phyloP scores from a whole-genome alignment of 1,140 invertebrate species.

The Aphelenchoides avenae region DNA sequence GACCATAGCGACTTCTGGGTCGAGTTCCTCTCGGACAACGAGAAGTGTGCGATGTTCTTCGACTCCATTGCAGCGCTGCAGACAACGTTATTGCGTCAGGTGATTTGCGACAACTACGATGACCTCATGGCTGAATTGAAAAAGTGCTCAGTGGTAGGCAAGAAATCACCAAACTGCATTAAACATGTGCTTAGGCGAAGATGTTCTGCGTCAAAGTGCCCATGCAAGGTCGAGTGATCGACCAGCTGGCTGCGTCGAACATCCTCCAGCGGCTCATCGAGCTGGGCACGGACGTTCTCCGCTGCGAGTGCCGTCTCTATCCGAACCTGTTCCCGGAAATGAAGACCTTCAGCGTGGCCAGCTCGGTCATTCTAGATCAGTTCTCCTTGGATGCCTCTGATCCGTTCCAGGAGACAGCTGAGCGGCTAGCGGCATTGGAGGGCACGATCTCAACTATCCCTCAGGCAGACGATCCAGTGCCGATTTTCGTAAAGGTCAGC shows the following conservation, averaged over 20 bases:
- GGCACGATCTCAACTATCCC: slow-evolving; percentile 3
- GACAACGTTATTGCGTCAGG: slow-evolving; percentile 14
- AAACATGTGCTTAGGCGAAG: slow-evolving; percentile 10
- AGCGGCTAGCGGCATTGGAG: slow-evolving; percentile 5
- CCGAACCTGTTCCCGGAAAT: slow-evolving; percentile 24
- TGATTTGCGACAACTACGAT: slow-evolving; percentile 31
- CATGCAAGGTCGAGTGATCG: slow-evolving; percentile 3
- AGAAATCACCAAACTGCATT: background rate
- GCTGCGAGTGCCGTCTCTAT: slow-evolving; percentile 28
- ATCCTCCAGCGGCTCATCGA: slow-evolving; percentile 21
- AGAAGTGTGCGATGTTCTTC: slow-evolving; percentile 22
- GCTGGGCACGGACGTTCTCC: slow-evolving; percentile 18
- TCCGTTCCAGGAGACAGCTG: slow-evolving; percentile 16
- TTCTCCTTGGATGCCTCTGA: slow-evolving; percentile 15
- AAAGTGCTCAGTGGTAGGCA: slow-evolving; percentile 35
- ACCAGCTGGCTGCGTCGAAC: slow-evolving; percentile 21
- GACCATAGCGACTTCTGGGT: slow-evolving; percentile 33
- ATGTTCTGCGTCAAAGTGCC: slow-evolving; percentile 32
- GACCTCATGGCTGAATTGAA: slow-evolving; percentile 32
- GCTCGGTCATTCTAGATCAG: slow-evolving; percentile 28
- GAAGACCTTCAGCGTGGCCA: slow-evolving; percentile 13
- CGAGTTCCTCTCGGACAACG: slow-evolving; percentile 19
- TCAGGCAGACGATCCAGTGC: slow-evolving; percentile 5
- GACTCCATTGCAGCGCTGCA: slow-evolving; percentile 35
- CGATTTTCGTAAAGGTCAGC: background rate